Evolutionary conservation across 2,797 vertebrate species (phyloP), one percentile per base, ranked within the genome.

Genomic region (Amazona ochrocephala): DNA sequence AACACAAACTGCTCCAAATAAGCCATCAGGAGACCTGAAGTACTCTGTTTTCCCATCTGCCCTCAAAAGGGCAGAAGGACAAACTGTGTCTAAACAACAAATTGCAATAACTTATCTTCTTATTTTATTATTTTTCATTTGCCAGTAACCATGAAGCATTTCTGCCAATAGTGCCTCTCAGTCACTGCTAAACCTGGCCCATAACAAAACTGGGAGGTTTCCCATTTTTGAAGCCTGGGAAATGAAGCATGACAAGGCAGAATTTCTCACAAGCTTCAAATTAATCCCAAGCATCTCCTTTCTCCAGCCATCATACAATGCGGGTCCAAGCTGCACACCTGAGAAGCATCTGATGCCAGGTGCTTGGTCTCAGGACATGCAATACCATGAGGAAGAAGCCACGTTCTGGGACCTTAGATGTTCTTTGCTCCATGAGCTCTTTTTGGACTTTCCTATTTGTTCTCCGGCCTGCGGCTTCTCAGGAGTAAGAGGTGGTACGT

Each of bases 341-440:
- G 21, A 78, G 41, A 65, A 10, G 6, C 21, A 24, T 16, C 54
- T 84, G 41, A 68, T 11, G 66, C 29, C 62, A 61, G 19, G 32
- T 0, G 3, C n/a, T 62, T 58, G 9, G 9, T 75, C 45, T 74
- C 34, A 74, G 41, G 12, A 17, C 19, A 10, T 41, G 61, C n/a
- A 50, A 26, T 70, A 39, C 53, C 17, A 23, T 15, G 11, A 67
- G 53, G 47, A 89, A n/a, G 18, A 56, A 64, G 6, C 4, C 21
- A 30, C 0, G 0, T 24, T 77, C 22, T 39, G 32, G 21, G 32
- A 44, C 19, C 29, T 71, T 10, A 0, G 0, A 15, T 72, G 20
- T 53, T 85, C n/a, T 77, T 80, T 71, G 5, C 10, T 87, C 45
- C 32, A n/a, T 27, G 22, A n/a, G 18, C 13, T 82, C 14, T 34